Conservation (phyloP, 2,113 vertebrate genomes). For the Cepphus grylle region DNA sequence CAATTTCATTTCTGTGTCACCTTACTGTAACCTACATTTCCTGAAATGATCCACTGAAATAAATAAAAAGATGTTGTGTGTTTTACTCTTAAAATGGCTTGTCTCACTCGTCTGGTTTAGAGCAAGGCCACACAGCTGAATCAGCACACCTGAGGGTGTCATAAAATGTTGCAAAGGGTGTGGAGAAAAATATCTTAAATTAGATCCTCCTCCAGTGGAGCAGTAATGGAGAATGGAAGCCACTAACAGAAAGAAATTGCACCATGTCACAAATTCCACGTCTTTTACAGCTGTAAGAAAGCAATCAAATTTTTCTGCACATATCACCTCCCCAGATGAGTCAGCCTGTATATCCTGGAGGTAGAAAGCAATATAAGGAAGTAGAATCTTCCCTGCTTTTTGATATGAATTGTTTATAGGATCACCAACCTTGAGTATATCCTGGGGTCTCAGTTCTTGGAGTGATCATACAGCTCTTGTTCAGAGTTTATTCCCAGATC, state of each 20-base stretch:
- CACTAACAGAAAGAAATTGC: background rate
- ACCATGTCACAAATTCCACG: background rate
- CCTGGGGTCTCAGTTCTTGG: background rate
- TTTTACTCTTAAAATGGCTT: slow-evolving; percentile 1
- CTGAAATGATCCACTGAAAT: background rate
- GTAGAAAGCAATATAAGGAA: background rate
- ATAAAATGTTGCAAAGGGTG: background rate
- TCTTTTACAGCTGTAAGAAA: slow-evolving; percentile 15
- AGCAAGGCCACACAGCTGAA: background rate
- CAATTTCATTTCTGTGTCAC: background rate
- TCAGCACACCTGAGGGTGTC: background rate
- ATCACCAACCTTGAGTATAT: background rate
- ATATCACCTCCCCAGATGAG: background rate
- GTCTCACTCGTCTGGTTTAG: background rate
- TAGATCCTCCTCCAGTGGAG: background rate
- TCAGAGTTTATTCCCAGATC: background rate
- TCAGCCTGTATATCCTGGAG: background rate
- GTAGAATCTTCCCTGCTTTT: background rate
- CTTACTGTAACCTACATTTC: background rate
- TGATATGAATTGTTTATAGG: background rate
- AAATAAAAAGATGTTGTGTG: background rate
- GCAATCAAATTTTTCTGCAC: background rate
- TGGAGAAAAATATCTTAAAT: slow-evolving; percentile 10
- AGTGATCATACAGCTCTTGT: background rate
- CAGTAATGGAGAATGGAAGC: background rate